Percentiles rank a stretch among this genome's conserved stretches.
Evolutionary conservation across 2,113 vertebrate species (phyloP).

Genomic region (Callocephalon fimbriatum): DNA sequence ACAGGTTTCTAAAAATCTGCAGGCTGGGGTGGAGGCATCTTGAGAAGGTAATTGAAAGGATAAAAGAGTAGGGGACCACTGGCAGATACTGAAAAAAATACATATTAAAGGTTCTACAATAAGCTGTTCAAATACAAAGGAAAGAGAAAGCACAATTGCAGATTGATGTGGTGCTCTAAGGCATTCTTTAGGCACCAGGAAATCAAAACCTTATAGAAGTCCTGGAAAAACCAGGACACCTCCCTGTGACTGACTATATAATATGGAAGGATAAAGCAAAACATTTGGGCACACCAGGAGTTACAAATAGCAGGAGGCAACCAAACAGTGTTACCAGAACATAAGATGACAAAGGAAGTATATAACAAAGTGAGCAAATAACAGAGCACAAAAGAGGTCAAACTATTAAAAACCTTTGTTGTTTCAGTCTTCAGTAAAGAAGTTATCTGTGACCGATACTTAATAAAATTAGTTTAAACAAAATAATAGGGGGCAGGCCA

Average conservation of each 20-base stretch:
- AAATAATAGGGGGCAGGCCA: background rate
- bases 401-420: background rate
- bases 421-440: background rate
- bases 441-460: background rate
- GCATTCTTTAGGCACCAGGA: background rate
- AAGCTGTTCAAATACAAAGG: background rate
- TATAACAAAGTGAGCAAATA: background rate
- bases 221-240: slow-evolving; percentile 31
- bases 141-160: background rate
- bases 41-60: slow-evolving; percentile 8
- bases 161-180: background rate
- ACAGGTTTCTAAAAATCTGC: background rate
- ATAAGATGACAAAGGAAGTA: background rate
- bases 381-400: background rate
- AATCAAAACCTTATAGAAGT: slow-evolving; percentile 7
- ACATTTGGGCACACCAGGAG: background rate
- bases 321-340: background rate
- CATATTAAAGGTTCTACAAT: background rate
- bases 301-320: background rate
- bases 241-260: background rate
- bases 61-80: background rate
- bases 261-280: background rate
- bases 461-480: background rate
- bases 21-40: background rate
- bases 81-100: background rate